These are phyloP conservation scores for Chloroclysta siterata DNA, from an alignment of 2,888 invertebrate species.

Conservation along the genomic window DNA sequence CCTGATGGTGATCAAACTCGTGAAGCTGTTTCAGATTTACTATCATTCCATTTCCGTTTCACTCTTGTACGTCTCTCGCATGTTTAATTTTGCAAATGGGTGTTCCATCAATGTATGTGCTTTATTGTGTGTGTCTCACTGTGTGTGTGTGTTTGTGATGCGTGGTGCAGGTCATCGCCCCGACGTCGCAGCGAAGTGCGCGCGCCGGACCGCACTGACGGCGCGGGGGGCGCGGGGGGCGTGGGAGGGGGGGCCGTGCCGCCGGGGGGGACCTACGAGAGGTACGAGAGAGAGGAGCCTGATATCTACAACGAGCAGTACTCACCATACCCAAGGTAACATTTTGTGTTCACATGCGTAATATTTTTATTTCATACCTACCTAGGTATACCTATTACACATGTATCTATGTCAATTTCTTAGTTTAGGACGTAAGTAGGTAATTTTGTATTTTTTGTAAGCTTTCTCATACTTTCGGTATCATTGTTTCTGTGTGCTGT, in stretches of 20 bases:
- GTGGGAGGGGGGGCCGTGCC: slow-evolving; percentile 37
- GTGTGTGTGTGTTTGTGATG: slow-evolving; percentile 39
- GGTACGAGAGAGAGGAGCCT: slow-evolving; percentile 74
- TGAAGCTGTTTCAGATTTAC: no score
- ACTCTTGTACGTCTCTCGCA: not conserved
- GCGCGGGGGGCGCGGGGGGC: slow-evolving; percentile 35
- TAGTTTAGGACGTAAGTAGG: no score
- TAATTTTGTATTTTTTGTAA: no score
- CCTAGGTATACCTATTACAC: no score
- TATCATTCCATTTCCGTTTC: not conserved
- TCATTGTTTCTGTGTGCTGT: no score
- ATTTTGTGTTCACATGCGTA: not conserved
- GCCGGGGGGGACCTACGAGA: slow-evolving; percentile 58
- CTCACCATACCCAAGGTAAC: slow-evolving; percentile 66
- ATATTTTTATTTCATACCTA: no score
- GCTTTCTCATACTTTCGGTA: no score
- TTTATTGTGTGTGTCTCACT: slow-evolving; percentile 40
- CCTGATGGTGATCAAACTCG: no score
- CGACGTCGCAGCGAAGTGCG: slow-evolving; percentile 63
- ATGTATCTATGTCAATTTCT: no score
- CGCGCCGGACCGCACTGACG: slow-evolving; percentile 39
- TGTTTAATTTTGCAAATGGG: not conserved
- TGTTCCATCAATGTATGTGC: not conserved
- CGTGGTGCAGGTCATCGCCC: slow-evolving; percentile 61
- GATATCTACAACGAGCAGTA: slow-evolving; percentile 77